A percentile compares a stretch with the other conserved stretches of the same genome.
Evolutionary conservation across 2,113 vertebrate genomes (phyloP).

Genomic region (Notothenia coriiceps): DNA sequence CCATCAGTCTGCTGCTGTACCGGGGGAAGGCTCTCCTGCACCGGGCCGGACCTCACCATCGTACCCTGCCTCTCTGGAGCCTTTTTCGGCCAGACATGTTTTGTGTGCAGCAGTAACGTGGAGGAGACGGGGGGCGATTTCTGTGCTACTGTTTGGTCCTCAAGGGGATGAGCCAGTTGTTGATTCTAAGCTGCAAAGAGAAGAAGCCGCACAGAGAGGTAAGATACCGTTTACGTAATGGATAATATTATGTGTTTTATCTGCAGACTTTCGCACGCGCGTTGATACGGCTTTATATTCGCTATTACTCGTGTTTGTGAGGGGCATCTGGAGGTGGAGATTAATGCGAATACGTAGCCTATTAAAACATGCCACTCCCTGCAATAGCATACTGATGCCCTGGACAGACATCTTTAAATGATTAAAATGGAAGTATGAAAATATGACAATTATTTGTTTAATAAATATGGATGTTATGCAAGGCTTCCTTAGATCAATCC

Average conservation of each 20-base stretch:
- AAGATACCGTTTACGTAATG: constrained; percentile 77
- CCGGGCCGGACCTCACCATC: constrained; percentile 13
- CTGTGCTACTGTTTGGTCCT: constrained; percentile 69
- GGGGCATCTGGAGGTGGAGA: constrained; percentile 38
- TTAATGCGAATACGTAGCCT: constrained; percentile 54
- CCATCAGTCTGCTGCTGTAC: constrained; percentile 36
- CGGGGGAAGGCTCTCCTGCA: constrained; percentile 31
- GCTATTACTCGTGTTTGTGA: background rate
- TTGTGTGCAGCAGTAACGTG: constrained; percentile 63
- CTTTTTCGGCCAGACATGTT: constrained; percentile 33
- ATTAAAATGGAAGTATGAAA: constrained; percentile 44
- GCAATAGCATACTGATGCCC: constrained; percentile 75
- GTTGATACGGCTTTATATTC: background rate
- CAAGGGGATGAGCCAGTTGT: constrained; percentile 83
- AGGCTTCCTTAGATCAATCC: background rate
- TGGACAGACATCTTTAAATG: constrained; percentile 58
- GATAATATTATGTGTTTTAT: constrained; percentile 49
- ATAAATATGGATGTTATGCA: no score
- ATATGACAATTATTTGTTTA: background rate
- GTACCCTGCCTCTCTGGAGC: constrained; percentile 8
- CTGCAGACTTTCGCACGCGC: constrained; percentile 34
- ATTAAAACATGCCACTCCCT: constrained; percentile 87
- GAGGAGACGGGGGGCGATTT: constrained; percentile 44
- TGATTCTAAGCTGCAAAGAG: constrained; percentile 73
- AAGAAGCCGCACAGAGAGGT: constrained; percentile 77